Base-by-base conservation (phyloP, 2,888 invertebrate genomes). In the Autographa gamma region DNA sequence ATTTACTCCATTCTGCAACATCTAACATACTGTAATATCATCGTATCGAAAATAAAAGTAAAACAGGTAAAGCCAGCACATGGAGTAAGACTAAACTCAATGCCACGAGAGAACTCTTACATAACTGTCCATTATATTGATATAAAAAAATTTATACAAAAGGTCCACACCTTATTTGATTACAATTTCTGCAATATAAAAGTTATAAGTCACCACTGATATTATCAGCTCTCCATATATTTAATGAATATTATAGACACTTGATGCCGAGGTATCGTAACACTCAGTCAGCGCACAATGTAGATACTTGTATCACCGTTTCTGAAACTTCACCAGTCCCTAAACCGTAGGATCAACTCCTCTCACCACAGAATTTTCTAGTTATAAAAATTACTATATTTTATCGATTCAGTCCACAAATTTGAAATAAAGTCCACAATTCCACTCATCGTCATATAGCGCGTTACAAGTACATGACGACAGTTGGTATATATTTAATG, bases 381-480 rank as follows among this genome's bases (percentile, higher is more conserved):
- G 93, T 91, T 93, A 93, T 94, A 93, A 94, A 92, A 94, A 95
- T 95, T 94, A 94, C 94, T 91, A 92, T 93, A 93, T 91, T 91
- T 91, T 88, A 91, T 91, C 90, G 90, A 92, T 92, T 94, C 90
- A 93, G 95, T 95, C 94, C 95, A 95, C 94, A 91, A 95, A 95
- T 95, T 95, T 95, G 92, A 94, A 95, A 95, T 89, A 91, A 94
- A 94, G 95, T 95, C 93, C 95, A 95, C 95, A 91, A 93, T 92
- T 92, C 88, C 93, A 94, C 93, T 90, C 90, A 85, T 84, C 87
- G 86, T 88, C 92, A 87, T 87, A 88, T 86, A 85, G 84, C 86
- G 87, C 84, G 80, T 82, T 85, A 89, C 85, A 89, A 90, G 88
- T 88, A 89, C 88, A 71, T 74, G 88, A 90, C 87, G 86, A 91